Evolutionary conservation across 2,797 vertebrate species (phyloP).

Genomic region (Melanogrammus aeglefinus): DNA sequence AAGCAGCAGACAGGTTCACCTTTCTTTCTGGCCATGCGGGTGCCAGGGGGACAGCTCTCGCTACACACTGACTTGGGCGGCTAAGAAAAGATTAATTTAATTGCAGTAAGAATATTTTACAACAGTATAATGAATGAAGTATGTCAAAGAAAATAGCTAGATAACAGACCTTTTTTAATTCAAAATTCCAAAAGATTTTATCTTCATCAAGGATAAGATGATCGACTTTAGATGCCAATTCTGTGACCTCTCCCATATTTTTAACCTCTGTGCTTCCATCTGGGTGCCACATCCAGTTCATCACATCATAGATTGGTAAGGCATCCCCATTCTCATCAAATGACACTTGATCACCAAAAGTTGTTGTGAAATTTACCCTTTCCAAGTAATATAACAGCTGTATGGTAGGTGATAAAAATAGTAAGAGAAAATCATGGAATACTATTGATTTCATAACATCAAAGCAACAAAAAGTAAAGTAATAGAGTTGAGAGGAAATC

Average conservation of each 20-base stretch:
- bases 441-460: too few species aligned
- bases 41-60: conserved; percentile 65
- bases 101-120: not conserved
- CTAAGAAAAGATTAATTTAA: conserved; percentile 37
- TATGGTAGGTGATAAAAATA: not conserved
- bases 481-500: not conserved
- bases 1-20: conserved; percentile 70
- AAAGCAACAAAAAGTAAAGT: not conserved
- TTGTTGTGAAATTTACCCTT: conserved; percentile 64
- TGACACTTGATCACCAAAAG: conserved; percentile 64
- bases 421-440: not conserved
- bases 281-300: conserved; percentile 63
- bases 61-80: conserved; percentile 68
- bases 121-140: not conserved
- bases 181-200: conserved; percentile 68
- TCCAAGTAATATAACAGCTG: conserved; percentile 64
- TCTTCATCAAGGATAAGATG: conserved; percentile 56
- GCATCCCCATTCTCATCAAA: conserved; percentile 72
- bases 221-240: conserved; percentile 34
- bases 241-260: conserved; percentile 59
- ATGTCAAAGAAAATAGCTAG: not conserved
- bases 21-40: conserved; percentile 56
- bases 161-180: conserved; percentile 48
- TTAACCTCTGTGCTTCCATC: conserved; percentile 51
- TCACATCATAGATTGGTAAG: conserved; percentile 67